Evolutionary conservation across 2,797 vertebrate species (phyloP).

Genomic region (Molossus alvarezi): DNA sequence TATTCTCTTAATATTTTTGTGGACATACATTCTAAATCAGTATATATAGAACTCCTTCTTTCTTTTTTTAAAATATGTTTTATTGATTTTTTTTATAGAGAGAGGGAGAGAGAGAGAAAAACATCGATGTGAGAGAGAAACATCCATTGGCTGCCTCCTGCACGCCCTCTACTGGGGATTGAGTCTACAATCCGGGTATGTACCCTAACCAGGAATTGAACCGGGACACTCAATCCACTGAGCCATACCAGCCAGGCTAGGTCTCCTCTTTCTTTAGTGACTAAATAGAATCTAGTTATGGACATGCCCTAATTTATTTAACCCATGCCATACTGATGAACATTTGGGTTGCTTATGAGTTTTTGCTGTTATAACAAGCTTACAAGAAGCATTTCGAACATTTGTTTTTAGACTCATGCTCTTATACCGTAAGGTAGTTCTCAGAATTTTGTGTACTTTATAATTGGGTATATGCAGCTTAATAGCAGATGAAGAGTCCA

Average conservation of each 20-base stretch:
- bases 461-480: not conserved
- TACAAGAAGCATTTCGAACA: slow-evolving; percentile 19
- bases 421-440: not conserved
- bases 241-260: too few relatives aligned
- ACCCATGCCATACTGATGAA: not conserved
- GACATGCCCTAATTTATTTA: slow-evolving; percentile 19
- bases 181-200: too few relatives aligned
- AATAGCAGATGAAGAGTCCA: not conserved
- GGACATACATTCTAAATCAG: not conserved
- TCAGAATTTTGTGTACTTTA: slow-evolving; percentile 44
- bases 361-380: not conserved
- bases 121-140: too few relatives aligned
- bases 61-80: too few relatives aligned
- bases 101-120: too few relatives aligned
- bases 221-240: too few relatives aligned
- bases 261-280: not conserved
- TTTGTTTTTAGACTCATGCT: not conserved
- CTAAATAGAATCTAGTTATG: slow-evolving; percentile 1
- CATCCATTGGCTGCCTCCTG: too few relatives aligned
- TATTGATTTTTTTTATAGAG: too few relatives aligned
- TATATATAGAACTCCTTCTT: not conserved
- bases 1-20: slow-evolving; percentile 62
- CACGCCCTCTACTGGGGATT: too few relatives aligned
- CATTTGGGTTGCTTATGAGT: not conserved
- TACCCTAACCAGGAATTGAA: too few relatives aligned